A percentile compares a stretch with the other conserved stretches of the same genome.
These are phyloP conservation scores for Drosophila sp. DNA, from an alignment of 1,140 invertebrate genomes.

Conservation along the genomic window DNA sequence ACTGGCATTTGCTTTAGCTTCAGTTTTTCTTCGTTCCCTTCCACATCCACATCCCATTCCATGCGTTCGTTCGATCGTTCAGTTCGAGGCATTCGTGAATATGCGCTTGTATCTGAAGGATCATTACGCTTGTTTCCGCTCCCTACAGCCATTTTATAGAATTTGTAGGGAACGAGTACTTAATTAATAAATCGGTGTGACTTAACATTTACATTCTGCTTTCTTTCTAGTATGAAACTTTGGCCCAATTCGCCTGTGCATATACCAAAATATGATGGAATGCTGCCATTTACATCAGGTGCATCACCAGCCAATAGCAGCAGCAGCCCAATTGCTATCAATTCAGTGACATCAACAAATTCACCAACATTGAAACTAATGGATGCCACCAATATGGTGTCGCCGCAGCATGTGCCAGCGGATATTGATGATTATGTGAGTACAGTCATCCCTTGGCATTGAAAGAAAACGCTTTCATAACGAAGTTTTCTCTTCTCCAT, in stretches of 20 bases:
- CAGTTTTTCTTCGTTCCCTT: neutral
- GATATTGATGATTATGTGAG: conserved; percentile 79
- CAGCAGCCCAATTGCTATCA: conserved; percentile 80
- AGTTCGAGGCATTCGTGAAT: conserved; percentile 60
- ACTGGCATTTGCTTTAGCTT: conserved; percentile 6
- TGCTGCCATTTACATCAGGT: conserved; percentile 71
- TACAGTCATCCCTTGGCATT: neutral
- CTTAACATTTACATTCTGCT: neutral
- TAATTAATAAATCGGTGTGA: neutral
- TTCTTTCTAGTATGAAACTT: conserved; percentile 71
- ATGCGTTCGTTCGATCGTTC: neutral
- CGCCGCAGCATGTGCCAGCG: conserved; percentile 69
- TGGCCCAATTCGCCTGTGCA: conserved; percentile 82
- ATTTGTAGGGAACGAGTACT: conserved; percentile 46
- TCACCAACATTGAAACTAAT: conserved; percentile 80
- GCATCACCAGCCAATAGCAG: conserved; percentile 69
- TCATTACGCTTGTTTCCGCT: conserved; percentile 49
- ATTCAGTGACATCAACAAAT: conserved; percentile 83
- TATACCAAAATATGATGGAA: conserved; percentile 82
- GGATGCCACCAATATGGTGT: conserved; percentile 81
- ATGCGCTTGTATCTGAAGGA: conserved; percentile 75
- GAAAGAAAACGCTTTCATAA: conserved; percentile 5
- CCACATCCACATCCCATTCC: neutral
- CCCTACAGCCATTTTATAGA: conserved; percentile 21
- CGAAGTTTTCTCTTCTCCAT: neutral